These are phyloP conservation scores for Lithophane semibrunnea DNA, from an alignment of 2,888 invertebrate genomes.

Conservation along the genomic window DNA sequence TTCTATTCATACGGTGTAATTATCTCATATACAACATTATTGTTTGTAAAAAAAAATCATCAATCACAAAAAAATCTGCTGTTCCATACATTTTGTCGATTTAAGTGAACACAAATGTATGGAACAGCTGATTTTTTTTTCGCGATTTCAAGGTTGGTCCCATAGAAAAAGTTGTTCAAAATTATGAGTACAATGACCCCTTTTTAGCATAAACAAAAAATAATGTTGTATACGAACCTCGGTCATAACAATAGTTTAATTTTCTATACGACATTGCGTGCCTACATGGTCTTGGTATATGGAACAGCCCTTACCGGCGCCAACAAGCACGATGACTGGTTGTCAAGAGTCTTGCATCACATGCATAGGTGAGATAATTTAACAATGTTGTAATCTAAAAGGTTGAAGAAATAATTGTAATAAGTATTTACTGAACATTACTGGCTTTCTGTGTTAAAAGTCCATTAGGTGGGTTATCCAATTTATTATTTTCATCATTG, in stretches of 20 bases:
- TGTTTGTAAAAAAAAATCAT: too few species aligned
- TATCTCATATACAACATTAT: too few species aligned
- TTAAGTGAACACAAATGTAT: too few species aligned
- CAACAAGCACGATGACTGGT: slow-evolving; percentile 50
- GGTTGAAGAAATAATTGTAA: slow-evolving; percentile 30
- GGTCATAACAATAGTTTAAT: not conserved
- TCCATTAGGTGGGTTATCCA: slow-evolving; percentile 18
- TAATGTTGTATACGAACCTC: not conserved
- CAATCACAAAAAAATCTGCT: too few species aligned
- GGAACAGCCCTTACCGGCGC: slow-evolving; percentile 51
- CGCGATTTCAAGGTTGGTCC: too few species aligned
- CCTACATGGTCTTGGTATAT: not conserved
- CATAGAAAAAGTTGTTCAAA: too few species aligned
- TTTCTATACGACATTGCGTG: not conserved
- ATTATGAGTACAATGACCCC: too few species aligned
- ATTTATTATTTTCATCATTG: slow-evolving; percentile 4
- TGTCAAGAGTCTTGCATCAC: slow-evolving; percentile 55
- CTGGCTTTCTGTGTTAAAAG: slow-evolving; percentile 3
- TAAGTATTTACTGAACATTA: slow-evolving; percentile 19
- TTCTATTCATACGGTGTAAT: too few species aligned
- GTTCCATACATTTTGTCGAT: too few species aligned
- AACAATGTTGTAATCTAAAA: slow-evolving; percentile 57
- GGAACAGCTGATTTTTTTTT: too few species aligned
- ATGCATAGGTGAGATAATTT: slow-evolving; percentile 54
- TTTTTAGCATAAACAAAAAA: too few species aligned